Evolutionary conservation across 2,797 vertebrate species (phyloP).

Genomic region (Rhodeus uyekii): DNA sequence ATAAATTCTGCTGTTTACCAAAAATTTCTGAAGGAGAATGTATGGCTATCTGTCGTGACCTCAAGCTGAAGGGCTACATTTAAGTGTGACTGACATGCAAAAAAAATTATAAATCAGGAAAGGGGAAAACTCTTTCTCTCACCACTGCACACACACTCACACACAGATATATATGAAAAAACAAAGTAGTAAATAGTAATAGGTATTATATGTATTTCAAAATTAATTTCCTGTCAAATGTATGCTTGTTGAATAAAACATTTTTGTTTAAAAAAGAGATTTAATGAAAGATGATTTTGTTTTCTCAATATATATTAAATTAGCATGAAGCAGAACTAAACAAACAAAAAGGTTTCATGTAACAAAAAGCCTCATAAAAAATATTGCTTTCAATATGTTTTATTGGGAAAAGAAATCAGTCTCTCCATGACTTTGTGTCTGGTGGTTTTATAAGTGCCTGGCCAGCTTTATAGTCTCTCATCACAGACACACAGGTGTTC

Average conservation of each 20-base stretch:
- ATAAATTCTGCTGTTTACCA: no score
- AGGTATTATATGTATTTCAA: neutral
- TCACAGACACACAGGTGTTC: constrained; percentile 64
- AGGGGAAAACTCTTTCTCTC: no score
- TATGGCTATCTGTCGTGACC: no score
- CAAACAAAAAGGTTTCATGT: neutral
- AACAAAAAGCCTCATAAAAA: constrained; percentile 7
- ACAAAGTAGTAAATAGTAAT: no score
- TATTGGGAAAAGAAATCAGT: constrained; percentile 5
- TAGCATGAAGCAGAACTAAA: neutral
- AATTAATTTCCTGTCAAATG: neutral
- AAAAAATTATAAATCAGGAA: no score
- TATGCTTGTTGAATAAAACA: neutral
- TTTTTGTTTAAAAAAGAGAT: neutral
- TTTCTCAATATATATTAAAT: neutral
- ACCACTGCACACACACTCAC: no score
- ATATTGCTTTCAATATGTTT: constrained; percentile 17
- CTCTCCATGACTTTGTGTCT: constrained; percentile 29
- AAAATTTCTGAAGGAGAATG: no score
- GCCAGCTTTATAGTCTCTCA: constrained; percentile 63
- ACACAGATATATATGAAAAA: no score
- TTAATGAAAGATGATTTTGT: neutral
- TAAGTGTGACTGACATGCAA: no score
- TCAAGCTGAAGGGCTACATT: no score
- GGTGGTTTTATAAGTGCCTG: constrained; percentile 45